Conservation (phyloP, 2,797 vertebrate species). For the Leuciscus waleckii region DNA sequence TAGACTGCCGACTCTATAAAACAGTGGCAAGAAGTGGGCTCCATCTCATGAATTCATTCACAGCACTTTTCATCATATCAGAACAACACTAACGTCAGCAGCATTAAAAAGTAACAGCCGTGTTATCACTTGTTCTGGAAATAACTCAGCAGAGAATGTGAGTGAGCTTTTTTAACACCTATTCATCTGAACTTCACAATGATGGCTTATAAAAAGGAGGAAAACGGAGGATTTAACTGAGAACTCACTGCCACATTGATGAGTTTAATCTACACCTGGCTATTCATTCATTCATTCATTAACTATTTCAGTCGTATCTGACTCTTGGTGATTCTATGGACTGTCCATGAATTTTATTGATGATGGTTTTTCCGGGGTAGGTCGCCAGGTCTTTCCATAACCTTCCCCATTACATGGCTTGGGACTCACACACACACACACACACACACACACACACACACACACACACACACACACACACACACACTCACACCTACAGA, state of each 20-base stretch:
- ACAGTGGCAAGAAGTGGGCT: constrained; percentile 11
- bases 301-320: background rate
- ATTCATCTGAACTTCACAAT: constrained; percentile 43
- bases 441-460: background rate
- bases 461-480: background rate
- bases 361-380: background rate
- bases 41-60: constrained; percentile 48
- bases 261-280: background rate
- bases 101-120: constrained; percentile 68
- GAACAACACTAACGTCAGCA: constrained; percentile 63
- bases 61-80: constrained; percentile 64
- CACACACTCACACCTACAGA: background rate
- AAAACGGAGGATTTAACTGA: constrained; percentile 8
- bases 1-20: too few relatives aligned
- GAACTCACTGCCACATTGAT: background rate
- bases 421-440: background rate
- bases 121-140: constrained; percentile 75
- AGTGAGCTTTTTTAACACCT: constrained; percentile 58
- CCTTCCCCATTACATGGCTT: background rate
- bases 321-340: background rate
- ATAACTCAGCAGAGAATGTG: constrained; percentile 73
- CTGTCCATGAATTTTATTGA: background rate
- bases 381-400: background rate
- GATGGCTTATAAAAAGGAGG: background rate
- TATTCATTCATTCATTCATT: background rate